Percentiles rank a stretch among this genome's conserved stretches.
Evolutionary conservation across 1,140 invertebrate genomes (phyloP).

Genomic region (Heliothis subflexa): DNA sequence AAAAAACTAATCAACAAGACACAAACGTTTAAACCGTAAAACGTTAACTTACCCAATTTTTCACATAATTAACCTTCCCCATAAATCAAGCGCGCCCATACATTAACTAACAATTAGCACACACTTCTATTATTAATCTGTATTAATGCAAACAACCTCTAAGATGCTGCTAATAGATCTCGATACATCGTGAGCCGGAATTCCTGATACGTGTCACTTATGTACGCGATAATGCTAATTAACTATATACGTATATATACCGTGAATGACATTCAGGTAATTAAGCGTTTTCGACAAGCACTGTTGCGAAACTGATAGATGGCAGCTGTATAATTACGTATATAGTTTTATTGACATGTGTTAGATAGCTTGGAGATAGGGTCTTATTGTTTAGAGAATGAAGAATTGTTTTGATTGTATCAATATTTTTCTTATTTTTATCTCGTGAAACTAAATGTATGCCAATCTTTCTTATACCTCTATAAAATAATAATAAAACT

Average conservation of each 20-base stretch:
- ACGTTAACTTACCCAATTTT: too few relatives aligned
- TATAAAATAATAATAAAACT: too few relatives aligned
- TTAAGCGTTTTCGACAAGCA: constrained; percentile 50
- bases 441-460: too few relatives aligned
- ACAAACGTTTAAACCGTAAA: too few relatives aligned
- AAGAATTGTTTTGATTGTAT: too few relatives aligned
- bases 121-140: constrained; percentile 51
- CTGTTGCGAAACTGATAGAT: constrained; percentile 52
- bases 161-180: constrained; percentile 68
- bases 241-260: constrained; percentile 48
- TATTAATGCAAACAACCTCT: constrained; percentile 53
- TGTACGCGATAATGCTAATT: constrained; percentile 63
- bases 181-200: constrained; percentile 54
- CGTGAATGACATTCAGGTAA: constrained; percentile 7
- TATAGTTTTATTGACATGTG: neutral
- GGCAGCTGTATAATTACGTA: constrained; percentile 15
- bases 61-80: neutral
- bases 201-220: constrained; percentile 55
- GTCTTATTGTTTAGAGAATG: too few relatives aligned
- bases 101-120: constrained; percentile 45
- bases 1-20: too few relatives aligned
- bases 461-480: too few relatives aligned
- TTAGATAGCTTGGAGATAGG: too few relatives aligned
- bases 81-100: constrained; percentile 35
- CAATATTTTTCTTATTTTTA: too few relatives aligned